Evolutionary conservation across 2,113 vertebrate genomes (phyloP).

Genomic region (Crotalus horridus): DNA sequence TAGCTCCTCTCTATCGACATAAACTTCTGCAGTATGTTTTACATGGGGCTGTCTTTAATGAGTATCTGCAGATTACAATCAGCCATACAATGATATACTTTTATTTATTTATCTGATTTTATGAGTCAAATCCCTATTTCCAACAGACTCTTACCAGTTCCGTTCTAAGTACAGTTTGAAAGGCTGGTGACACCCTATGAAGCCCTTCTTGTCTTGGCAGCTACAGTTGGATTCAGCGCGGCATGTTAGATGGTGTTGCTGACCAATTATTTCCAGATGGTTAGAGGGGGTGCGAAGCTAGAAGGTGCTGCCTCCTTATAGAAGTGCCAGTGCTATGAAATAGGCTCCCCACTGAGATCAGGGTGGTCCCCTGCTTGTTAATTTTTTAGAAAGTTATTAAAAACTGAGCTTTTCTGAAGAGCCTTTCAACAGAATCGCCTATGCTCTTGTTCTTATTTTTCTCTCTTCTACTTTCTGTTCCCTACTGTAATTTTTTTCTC

Average conservation of each 20-base stretch:
- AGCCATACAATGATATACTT: not conserved
- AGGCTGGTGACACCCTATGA: not conserved
- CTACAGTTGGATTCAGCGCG: not conserved
- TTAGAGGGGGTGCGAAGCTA: not conserved
- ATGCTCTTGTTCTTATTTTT: not conserved
- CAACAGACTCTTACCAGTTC: not conserved
- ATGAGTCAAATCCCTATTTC: not conserved
- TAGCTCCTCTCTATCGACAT: not conserved
- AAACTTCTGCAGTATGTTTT: not conserved
- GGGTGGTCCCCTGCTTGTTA: not conserved
- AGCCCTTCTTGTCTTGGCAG: not conserved
- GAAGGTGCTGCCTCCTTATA: not conserved
- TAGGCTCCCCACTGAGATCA: not conserved
- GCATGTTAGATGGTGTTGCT: not conserved
- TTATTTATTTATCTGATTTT: not conserved
- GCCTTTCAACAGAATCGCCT: not conserved
- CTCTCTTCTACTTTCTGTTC: constrained; percentile 13
- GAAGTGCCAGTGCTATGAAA: not conserved
- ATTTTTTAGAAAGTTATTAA: not conserved
- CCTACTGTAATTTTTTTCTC: not conserved
- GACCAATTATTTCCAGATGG: not conserved
- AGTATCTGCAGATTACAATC: not conserved
- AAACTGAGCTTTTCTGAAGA: not conserved
- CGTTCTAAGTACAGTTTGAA: not conserved
- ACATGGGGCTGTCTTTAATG: not conserved